Evolutionary conservation across 2,888 invertebrate species (phyloP), one percentile per base, ranked within the genome.

Genomic region (Tetragnatha montana): DNA sequence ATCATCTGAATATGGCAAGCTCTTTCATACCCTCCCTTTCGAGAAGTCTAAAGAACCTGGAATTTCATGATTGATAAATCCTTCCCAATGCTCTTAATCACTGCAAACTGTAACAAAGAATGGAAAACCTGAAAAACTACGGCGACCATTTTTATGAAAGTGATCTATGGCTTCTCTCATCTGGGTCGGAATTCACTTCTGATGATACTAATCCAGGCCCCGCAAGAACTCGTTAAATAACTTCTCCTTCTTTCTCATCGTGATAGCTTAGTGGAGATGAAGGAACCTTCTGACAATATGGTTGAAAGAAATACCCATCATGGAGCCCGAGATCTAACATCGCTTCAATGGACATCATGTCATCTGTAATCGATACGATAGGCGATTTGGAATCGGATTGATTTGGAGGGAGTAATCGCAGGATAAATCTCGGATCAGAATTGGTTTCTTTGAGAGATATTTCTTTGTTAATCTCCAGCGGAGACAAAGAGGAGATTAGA

Each of bases 381-480:
- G 69, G 69, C 35, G 49, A 81, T 81, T 81, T 81, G 81, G 69
- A 70, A 81, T 81, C 73, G 73, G 81, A 73, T 81, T 70, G 71
- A 71, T 73, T 81, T 73, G 81, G 51, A 50, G 50, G n/a, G 19
- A 47, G 71, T 71, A 81, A 71, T 81, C 47, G 71, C 81, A 6
- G 50, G 50, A 51, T 60, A 60, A 60, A 60, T 60, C 60, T 60
- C 14, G 17, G 60, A 60, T 60, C 60, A 60, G 60, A 60, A 60
- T 60, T 60, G 60, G 60, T 60, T 60, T 60, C 10, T 12, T 12
- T 60, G 17, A 50, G 21, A 76, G 17, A 50, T 50, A 19, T 50
- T 76, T 76, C 50, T 75, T 47, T 76, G 76, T 50, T 47, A 47
- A 76, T 60, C 60, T 60, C 17, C 60, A 60, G 17, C 14, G 17